A percentile compares a stretch with the other conserved stretches of the same genome.
phyloP scores from a whole-genome alignment of 2,797 vertebrate genomes.

The Hoplostethus atlanticus region DNA sequence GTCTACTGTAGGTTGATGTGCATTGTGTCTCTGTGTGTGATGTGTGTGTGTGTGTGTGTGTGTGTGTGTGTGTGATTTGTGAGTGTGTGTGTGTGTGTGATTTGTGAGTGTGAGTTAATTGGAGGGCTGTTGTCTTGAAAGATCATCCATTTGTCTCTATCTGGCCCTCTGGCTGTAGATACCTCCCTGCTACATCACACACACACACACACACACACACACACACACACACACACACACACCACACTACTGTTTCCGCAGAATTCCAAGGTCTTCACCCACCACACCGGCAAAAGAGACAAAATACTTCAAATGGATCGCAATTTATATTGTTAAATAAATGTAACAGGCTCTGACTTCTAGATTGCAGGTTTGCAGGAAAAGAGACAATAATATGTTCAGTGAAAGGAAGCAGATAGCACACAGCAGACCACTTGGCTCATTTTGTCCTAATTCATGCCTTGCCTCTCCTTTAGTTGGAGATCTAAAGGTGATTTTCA shows the following conservation, averaged over 20 bases:
- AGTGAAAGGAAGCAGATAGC: constrained; percentile 33
- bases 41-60: constrained; percentile 41
- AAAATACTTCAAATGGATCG: too few species aligned
- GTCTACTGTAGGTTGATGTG: neutral
- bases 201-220: constrained; percentile 5
- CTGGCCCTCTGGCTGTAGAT: constrained; percentile 76
- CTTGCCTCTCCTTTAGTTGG: constrained; percentile 50
- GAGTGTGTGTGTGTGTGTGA: constrained; percentile 58
- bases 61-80: constrained; percentile 63
- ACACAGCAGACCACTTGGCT: constrained; percentile 32
- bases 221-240: constrained; percentile 14
- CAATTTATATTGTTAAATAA: constrained; percentile 52
- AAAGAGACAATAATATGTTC: constrained; percentile 51
- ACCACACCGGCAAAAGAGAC: neutral
- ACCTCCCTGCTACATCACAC: constrained; percentile 45
- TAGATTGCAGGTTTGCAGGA: constrained; percentile 34
- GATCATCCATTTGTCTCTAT: constrained; percentile 81
- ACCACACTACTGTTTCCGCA: neutral
- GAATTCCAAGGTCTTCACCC: constrained; percentile 33
- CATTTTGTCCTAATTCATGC: constrained; percentile 14
- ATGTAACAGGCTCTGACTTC: constrained; percentile 19
- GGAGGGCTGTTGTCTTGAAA: constrained; percentile 77
- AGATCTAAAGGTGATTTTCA: constrained; percentile 55
- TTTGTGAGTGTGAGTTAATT: constrained; percentile 56
- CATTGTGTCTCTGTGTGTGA: constrained; percentile 5